Base-by-base conservation (phyloP, 2,797 vertebrate species). In the Crenichthys baileyi region DNA sequence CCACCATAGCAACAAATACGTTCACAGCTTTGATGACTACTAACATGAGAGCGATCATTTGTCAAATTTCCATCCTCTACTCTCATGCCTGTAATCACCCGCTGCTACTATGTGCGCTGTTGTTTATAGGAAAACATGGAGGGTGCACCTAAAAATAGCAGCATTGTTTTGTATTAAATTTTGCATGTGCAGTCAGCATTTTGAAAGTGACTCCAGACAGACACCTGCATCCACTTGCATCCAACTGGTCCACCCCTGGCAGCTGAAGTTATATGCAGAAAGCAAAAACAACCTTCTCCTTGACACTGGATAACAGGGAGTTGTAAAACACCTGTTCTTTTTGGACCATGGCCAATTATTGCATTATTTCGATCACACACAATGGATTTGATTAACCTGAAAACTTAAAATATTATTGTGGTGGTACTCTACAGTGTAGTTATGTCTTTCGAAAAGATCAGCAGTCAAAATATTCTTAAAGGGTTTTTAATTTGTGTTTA, bases 91-190 rank as follows among this genome's bases (percentile, higher is more conserved):
- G 82, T 92, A 87, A 93, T 89, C 79, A 44, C 60, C 46, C 20
- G 16, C 16, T 9, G 0, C 79, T 53, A 68, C 77, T 36, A 39
- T 55, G 5, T 76, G 76, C 0, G 3, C 77, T 72, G 65, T 36
- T 67, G 50, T 77, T 83, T 76, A 72, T 75, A 44, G 68, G 80
- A 73, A 75, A 79, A 72, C 79, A 73, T 51, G 70, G 75, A 85
- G 80, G 78, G 76, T 7, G 8, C 22, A 50, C 39, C 91, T 93
- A 92, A 90, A 93, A 91, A 93, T 93, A 91, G 92, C 83, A 41
- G 78, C 13, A 56, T 83, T 90, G 75, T 79, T 79, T 82, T 80
- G 73, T 79, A 80, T 83, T 80, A 77, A 72, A 73, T 74, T 83
- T 80, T 81, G 82, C 73, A 65, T 72, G 79, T 84, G 73, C 82